Conservation (phyloP, 2,888 invertebrate genomes). For the Phorcus lineatus region DNA sequence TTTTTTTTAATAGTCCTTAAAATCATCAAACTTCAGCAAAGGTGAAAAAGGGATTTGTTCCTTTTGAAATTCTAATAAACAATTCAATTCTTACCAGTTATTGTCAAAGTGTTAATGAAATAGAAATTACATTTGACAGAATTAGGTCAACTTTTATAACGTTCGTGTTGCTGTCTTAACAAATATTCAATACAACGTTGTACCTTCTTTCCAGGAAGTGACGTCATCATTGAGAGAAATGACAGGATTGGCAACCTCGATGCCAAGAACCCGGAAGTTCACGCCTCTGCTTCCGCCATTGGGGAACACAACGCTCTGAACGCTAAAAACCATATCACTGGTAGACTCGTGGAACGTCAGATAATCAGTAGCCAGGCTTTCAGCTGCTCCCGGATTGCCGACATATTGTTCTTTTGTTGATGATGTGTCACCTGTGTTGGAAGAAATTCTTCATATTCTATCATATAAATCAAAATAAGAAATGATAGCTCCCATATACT, state of each 20-base stretch:
- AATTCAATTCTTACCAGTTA: too few relatives aligned
- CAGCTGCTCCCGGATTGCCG: not conserved
- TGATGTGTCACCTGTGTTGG: not conserved
- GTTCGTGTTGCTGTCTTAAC: too few relatives aligned
- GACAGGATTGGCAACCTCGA: conserved; percentile 29
- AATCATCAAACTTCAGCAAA: too few relatives aligned
- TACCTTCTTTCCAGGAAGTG: conserved; percentile 39
- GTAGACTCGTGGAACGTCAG: not conserved
- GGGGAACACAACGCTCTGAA: not conserved
- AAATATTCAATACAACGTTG: not conserved
- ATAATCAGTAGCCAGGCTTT: not conserved
- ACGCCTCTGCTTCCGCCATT: not conserved
- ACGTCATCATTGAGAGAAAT: conserved; percentile 42
- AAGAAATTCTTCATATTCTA: too few relatives aligned
- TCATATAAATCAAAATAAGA: too few relatives aligned
- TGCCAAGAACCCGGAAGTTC: conserved; percentile 26
- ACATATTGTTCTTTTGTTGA: not conserved
- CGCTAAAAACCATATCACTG: not conserved
- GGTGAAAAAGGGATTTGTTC: too few relatives aligned
- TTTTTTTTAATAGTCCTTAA: too few relatives aligned
- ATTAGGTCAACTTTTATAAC: too few relatives aligned
- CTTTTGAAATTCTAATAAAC: too few relatives aligned
- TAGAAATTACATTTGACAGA: too few relatives aligned
- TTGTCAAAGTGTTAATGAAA: too few relatives aligned
- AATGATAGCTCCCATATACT: too few relatives aligned